Evolutionary conservation across 2,888 invertebrate species (phyloP).

Genomic region (Ophion slaviceki): DNA sequence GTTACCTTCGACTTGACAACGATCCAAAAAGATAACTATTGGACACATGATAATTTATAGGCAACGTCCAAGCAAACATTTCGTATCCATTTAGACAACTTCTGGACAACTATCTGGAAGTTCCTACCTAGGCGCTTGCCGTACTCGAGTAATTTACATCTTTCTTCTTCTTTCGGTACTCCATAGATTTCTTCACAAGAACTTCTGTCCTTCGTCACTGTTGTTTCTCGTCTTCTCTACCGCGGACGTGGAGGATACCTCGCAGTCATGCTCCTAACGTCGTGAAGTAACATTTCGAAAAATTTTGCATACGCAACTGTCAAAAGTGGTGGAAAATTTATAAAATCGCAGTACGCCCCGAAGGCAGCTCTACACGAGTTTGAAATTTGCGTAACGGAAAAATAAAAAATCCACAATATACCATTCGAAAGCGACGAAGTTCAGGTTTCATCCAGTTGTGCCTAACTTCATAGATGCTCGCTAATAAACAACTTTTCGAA

Average conservation of each 20-base stretch:
- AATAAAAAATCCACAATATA: neutral
- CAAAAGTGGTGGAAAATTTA: neutral
- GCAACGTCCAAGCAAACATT: too few relatives aligned
- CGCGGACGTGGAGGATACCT: neutral
- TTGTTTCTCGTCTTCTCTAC: neutral
- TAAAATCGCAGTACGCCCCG: neutral
- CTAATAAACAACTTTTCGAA: neutral
- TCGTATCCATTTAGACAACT: too few relatives aligned
- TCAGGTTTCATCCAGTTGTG: neutral
- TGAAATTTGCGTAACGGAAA: neutral
- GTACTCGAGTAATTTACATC: neutral
- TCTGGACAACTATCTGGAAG: too few relatives aligned
- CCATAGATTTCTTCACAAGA: conserved; percentile 28
- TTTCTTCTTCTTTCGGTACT: conserved; percentile 2
- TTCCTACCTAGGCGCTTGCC: neutral
- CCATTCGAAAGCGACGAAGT: neutral
- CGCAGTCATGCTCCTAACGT: neutral
- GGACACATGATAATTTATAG: too few relatives aligned
- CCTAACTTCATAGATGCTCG: neutral
- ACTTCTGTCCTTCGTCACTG: neutral
- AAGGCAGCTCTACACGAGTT: neutral
- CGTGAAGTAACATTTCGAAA: conserved; percentile 4
- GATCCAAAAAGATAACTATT: too few relatives aligned
- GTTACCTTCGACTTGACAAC: too few relatives aligned
- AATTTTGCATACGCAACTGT: conserved; percentile 2